Evolutionary conservation across 2,797 vertebrate genomes (phyloP), one percentile per base, ranked within the genome.

Genomic region (Pampus argenteus): DNA sequence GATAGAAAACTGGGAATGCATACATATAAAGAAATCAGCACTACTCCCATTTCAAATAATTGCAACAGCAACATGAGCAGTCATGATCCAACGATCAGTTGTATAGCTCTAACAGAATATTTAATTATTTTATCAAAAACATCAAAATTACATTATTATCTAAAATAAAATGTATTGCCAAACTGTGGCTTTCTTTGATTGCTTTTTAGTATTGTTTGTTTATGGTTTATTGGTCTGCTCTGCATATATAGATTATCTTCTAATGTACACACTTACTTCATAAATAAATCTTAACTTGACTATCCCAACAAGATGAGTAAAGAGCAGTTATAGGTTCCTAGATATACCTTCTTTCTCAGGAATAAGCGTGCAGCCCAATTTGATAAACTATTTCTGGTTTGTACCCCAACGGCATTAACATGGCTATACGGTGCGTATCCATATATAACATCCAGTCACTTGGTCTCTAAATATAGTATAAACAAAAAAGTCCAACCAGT

Each of bases 371-470:
- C 5, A 28, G 26, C 13, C 25, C n/a, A 47, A 40, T 47, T 28
- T 56, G 23, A 75, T 72, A 2, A 60, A 47, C 48, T 47, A 11
- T 63, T 76, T 29, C 44, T 59, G 31, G 9, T 40, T 3, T 48
- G 23, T n/a, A 36, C 60, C 42, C 76, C 14, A 34, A 9, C 71
- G 29, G n/a, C 4, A n/a, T 47, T 29, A 15, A 22, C 28, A 56
- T 66, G 42, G 56, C 36, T 36, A 2, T 17, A 44, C 22, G 64
- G 34, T 42, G 14, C 67, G 2, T 38, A 55, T 31, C 9, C 7
- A 65, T 42, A 51, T n/a, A 65, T 73, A 61, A 48, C 55, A 50
- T 45, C 13, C 5, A 55, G 50, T 75, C 26, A 49, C 6, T 59
- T 20, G 9, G 48, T 71, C 13, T 63, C 51, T 52, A 38, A 74